These are phyloP conservation scores for Drosophila jambulina DNA, from an alignment of 1,140 invertebrate genomes.

Conservation along the genomic window DNA sequence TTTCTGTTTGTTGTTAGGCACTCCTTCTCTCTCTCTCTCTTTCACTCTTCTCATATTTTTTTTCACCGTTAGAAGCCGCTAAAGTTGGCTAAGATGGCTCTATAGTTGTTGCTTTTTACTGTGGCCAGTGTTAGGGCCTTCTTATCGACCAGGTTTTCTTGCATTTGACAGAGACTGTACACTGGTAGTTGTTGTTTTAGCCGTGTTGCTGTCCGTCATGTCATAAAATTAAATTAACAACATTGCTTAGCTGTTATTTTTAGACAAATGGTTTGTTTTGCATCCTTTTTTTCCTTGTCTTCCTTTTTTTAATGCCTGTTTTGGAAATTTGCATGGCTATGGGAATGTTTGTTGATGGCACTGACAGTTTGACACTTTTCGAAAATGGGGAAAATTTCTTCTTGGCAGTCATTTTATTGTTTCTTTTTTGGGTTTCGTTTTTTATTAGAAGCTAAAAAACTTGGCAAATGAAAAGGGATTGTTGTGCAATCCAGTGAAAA, in stretches of 20 bases:
- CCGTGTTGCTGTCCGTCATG: slow-evolving; percentile 53
- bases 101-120: slow-evolving; percentile 15
- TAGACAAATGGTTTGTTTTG: slow-evolving; percentile 37
- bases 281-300: slow-evolving; percentile 23
- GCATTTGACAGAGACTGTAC: slow-evolving; percentile 46
- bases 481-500: not conserved
- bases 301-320: slow-evolving; percentile 1
- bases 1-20: slow-evolving; percentile 51
- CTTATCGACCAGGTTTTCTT: slow-evolving; percentile 49
- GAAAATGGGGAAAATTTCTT: slow-evolving; percentile 8
- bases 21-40: slow-evolving; percentile 18
- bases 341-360: slow-evolving; percentile 39
- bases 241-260: slow-evolving; percentile 43
- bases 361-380: slow-evolving; percentile 43
- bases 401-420: slow-evolving; percentile 5
- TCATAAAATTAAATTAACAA: slow-evolving; percentile 77
- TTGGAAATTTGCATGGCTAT: slow-evolving; percentile 37
- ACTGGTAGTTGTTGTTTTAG: slow-evolving; percentile 11
- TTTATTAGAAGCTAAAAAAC: not conserved
- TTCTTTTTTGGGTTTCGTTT: not conserved
- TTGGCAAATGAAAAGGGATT: not conserved
- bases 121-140: slow-evolving; percentile 23
- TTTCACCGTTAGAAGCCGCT: slow-evolving; percentile 76
- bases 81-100: slow-evolving; percentile 64
- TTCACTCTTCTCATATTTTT: slow-evolving; percentile 53